Evolutionary conservation across 2,113 vertebrate genomes (phyloP).

Genomic region (Charadrius vociferus): DNA sequence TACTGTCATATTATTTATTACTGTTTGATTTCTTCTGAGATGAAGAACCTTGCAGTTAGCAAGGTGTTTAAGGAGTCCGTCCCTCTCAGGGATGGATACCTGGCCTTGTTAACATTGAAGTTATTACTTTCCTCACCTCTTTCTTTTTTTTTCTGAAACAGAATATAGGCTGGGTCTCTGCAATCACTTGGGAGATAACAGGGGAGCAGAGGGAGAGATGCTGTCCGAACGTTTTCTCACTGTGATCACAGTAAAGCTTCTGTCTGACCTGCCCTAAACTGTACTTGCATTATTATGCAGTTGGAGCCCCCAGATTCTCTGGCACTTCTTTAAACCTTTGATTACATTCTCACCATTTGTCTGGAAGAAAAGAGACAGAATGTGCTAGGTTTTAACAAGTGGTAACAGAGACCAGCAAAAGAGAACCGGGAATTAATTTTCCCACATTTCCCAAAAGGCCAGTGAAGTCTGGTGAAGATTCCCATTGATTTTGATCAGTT

Average conservation of each 20-base stretch:
- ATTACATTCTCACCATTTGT: not conserved
- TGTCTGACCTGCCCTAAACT: not conserved
- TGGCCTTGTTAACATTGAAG: not conserved
- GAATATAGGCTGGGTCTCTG: not conserved
- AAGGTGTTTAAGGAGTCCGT: too few species aligned
- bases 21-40: too few species aligned
- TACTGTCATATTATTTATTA: too few species aligned
- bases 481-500: not conserved
- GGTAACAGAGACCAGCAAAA: not conserved
- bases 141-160: not conserved
- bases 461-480: not conserved
- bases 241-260: not conserved
- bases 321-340: not conserved
- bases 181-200: not conserved
- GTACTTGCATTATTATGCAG: not conserved
- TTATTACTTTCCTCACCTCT: not conserved
- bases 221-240: not conserved
- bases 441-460: not conserved
- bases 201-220: not conserved
- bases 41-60: too few species aligned
- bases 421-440: not conserved
- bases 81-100: too few species aligned
- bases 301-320: not conserved
- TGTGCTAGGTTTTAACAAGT: not conserved
- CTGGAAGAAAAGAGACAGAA: not conserved